phyloP scores from a whole-genome alignment of 2,113 vertebrate genomes.

The Thunnus thynnus region DNA sequence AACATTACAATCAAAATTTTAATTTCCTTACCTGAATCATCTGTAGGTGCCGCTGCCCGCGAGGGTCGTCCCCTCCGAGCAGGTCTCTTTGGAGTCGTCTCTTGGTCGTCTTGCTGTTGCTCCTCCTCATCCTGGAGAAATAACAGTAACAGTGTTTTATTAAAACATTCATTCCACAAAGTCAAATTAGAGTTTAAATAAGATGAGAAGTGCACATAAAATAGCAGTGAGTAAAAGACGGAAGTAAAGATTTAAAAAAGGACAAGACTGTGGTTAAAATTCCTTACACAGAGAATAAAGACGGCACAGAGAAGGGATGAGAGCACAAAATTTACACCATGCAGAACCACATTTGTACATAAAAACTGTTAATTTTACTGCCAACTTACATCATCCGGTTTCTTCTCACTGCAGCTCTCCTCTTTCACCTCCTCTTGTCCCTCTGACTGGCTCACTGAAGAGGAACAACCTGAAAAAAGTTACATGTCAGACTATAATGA shows the following conservation, averaged over 20 bases:
- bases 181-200: background rate
- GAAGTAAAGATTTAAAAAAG: background rate
- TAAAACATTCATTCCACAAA: background rate
- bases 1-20: background rate
- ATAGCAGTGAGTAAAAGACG: background rate
- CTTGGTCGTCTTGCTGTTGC: slow-evolving; percentile 66
- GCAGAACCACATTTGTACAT: background rate
- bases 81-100: slow-evolving; percentile 64
- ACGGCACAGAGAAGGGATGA: background rate
- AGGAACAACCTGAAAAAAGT: slow-evolving; percentile 17
- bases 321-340: background rate
- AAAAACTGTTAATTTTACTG: background rate
- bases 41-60: slow-evolving; percentile 69
- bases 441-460: slow-evolving; percentile 56
- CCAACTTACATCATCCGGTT: slow-evolving; percentile 66
- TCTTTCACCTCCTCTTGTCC: slow-evolving; percentile 62
- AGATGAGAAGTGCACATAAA: background rate
- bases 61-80: slow-evolving; percentile 78
- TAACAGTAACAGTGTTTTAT: background rate
- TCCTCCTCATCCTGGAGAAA: slow-evolving; percentile 65
- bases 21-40: slow-evolving; percentile 85
- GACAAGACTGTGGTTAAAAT: background rate
- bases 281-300: too few relatives aligned
- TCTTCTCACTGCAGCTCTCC: slow-evolving; percentile 51
- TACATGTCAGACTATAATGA: background rate